A percentile compares a stretch with the other conserved stretches of the same genome.
Evolutionary conservation across 2,888 invertebrate genomes (phyloP).

Genomic region (Dysmachus trigonus): DNA sequence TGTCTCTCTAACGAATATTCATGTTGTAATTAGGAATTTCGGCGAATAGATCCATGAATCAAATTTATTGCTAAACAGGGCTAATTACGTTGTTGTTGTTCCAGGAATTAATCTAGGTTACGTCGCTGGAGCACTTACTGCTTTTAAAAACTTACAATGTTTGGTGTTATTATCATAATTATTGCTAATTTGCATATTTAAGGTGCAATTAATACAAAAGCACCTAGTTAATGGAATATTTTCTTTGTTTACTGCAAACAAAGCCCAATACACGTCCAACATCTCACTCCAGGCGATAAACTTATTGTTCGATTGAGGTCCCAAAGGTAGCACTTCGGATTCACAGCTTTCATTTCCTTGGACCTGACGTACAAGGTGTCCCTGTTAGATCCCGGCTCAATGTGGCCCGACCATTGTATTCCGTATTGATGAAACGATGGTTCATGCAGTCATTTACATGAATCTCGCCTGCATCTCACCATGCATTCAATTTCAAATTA

Average conservation of each 20-base stretch:
- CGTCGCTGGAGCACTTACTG: neutral
- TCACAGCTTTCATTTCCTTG: neutral
- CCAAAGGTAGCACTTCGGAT: neutral
- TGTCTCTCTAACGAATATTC: neutral
- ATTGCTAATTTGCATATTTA: neutral
- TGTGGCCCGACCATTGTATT: neutral
- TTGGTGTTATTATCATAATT: neutral
- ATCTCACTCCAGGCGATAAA: neutral
- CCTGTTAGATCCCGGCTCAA: neutral
- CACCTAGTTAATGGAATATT: neutral
- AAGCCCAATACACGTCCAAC: neutral
- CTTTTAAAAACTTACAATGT: neutral
- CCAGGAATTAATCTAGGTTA: neutral
- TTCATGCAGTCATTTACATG: neutral
- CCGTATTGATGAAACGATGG: neutral
- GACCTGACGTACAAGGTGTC: neutral
- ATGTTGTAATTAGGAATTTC: neutral
- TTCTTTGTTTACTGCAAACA: neutral
- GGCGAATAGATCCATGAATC: neutral
- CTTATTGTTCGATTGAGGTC: neutral
- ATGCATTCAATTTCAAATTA: neutral
- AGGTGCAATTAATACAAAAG: neutral
- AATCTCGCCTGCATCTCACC: neutral
- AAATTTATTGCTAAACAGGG: neutral
- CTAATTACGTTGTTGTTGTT: neutral